Evolutionary conservation across 2,797 vertebrate genomes (phyloP), one percentile per base, ranked within the genome.

Genomic region (Pogoniulus pusillus): DNA sequence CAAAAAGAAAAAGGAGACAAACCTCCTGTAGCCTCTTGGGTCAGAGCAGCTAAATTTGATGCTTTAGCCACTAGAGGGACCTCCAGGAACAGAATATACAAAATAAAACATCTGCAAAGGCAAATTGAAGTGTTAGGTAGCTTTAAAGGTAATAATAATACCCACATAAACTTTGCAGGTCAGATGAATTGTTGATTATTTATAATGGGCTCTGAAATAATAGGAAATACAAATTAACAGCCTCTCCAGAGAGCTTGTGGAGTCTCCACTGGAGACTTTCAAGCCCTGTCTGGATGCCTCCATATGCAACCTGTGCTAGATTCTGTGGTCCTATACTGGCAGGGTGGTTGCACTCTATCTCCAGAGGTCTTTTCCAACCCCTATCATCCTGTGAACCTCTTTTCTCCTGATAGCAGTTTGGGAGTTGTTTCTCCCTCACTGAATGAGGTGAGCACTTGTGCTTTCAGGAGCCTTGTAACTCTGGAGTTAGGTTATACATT

Each of bases 51-150:
- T 24, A 81, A 75, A 76, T 24, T 45, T 37, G 71, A 32, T 27
- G 20, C 10, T 85, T 63, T 6, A 84, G 82, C 96, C 96, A 91
- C 96, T 95, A 96, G 95, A 89, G 93, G 96, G 96, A 95, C 89
- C 93, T 81, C 93, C 82, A 95, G 60, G 94, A 95, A 92, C 3
- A 92, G 80, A 72, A 34, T 89, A 87, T 30, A 27, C 6, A 43
- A 53, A 74, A n/a, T n/a, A 64, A 17, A 47, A 23, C 22, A 49
- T 41, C 34, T 16, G 77, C 63, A 76, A 62, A 65, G 15, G 12
- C 17, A 9, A 60, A 71, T 89, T 53, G 3, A 26, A n/a, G 24
- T 22, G 37, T 39, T 41, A 5, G 4, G 3, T 7, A 20, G 53
- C 29, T 63, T 54, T 19, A 64, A 82, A 53, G 26, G 57, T 9